phyloP scores from a whole-genome alignment of 2,888 invertebrate species.

The Pristionchus entomophagus region DNA sequence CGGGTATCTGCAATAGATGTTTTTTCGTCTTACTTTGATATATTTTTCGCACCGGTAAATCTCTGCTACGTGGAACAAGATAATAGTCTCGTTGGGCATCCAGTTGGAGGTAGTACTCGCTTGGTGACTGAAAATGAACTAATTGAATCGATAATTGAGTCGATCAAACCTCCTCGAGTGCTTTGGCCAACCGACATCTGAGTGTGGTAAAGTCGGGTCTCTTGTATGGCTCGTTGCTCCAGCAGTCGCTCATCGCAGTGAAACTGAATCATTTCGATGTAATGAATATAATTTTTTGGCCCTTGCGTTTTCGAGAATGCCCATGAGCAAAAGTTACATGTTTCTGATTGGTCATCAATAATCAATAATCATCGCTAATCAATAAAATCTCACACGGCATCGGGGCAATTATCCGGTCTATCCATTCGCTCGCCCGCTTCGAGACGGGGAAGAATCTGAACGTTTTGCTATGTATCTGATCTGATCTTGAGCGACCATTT shows the following conservation, averaged over 20 bases:
- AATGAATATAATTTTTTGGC: slow-evolving; percentile 78
- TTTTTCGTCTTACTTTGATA: neutral
- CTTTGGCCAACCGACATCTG: neutral
- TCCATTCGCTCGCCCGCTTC: slow-evolving; percentile 91
- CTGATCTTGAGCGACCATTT: neutral
- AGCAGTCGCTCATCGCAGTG: neutral
- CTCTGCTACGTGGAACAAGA: slow-evolving; percentile 81
- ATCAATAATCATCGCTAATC: too few species aligned
- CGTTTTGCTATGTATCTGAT: neutral
- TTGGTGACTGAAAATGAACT: neutral
- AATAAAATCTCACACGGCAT: slow-evolving; percentile 82
- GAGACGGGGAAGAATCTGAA: slow-evolving; percentile 76
- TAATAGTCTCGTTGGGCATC: slow-evolving; percentile 34
- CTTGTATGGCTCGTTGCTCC: neutral
- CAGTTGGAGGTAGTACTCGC: slow-evolving; percentile 25
- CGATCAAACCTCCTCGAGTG: neutral
- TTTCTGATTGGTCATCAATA: too few species aligned
- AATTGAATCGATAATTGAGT: neutral
- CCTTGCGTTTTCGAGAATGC: neutral
- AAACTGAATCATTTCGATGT: slow-evolving; percentile 75
- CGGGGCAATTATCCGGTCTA: slow-evolving; percentile 88
- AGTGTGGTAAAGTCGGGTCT: neutral
- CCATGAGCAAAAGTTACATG: too few species aligned
- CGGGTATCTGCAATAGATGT: neutral
- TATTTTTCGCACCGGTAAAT: neutral